phyloP scores from a whole-genome alignment of 2,888 invertebrate species.

The Ischnus inquisitorius region DNA sequence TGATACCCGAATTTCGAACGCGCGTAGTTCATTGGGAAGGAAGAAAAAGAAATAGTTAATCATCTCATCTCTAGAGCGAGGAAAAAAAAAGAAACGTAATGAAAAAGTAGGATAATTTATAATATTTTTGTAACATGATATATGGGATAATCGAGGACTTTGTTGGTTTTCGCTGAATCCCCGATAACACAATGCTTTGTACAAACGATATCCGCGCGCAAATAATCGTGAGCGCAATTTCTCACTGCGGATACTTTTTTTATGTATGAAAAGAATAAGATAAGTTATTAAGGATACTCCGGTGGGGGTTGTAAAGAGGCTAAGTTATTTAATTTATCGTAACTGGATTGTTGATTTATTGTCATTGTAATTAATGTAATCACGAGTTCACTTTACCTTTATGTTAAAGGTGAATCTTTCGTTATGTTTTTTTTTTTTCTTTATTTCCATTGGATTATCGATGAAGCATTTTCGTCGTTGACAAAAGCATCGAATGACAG shows the following conservation, averaged over 20 bases:
- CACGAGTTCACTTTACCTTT: neutral
- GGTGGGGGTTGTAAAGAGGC: neutral
- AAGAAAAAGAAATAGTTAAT: neutral
- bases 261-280: neutral
- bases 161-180: constrained; percentile 22
- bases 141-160: constrained; percentile 29
- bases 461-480: constrained; percentile 27
- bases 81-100: constrained; percentile 11
- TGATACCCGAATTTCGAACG: neutral
- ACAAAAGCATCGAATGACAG: neutral
- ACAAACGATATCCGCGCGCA: constrained; percentile 15
- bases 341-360: constrained; percentile 38
- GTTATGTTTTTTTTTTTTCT: constrained; percentile 6
- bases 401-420: neutral
- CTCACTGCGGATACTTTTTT: neutral
- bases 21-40: neutral
- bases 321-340: constrained; percentile 4
- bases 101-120: neutral
- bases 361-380: constrained; percentile 13
- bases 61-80: constrained; percentile 8
- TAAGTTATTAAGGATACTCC: neutral
- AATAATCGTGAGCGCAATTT: neutral
- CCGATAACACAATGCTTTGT: constrained; percentile 43
- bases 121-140: constrained; percentile 52
- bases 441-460: constrained; percentile 8